Base-by-base conservation (phyloP, 2,113 vertebrate genomes). In the Psilopsiagon aymara region DNA sequence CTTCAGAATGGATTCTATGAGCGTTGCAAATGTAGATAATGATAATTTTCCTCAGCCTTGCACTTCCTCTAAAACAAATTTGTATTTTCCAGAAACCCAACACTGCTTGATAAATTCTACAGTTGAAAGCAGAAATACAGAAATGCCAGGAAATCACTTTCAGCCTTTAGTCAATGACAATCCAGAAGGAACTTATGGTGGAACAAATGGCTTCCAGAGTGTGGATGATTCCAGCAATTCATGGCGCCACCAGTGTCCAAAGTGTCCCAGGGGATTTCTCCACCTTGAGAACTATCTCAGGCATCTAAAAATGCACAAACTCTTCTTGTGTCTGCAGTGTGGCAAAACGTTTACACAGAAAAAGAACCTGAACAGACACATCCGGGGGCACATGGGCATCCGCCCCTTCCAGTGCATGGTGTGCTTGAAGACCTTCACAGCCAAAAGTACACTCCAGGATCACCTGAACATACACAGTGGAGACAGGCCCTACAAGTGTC, bases 391-490 rank as follows among this genome's bases (percentile, higher is more conserved):
- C 96, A 98, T 98, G 87, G 98, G 98, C 15, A 98, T 98, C 88
- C 97, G 99, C 41, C 99, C 98, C 25, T 99, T 99, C 92, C 98
- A 99, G 78, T 99, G 99, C 95, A 98, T 98, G 37, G 98, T 99
- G 66, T 99, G 99, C 93, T 68, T 99, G 93, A 98, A 99, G 97
- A 99, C 98, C 5, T 99, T 99, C 89, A 98, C 98, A 6, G 98
- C 98, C 80, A 99, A 98, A 89, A 98, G 98, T 47, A 98, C 97
- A 0, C 98, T 99, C 20, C 98, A 99, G 96, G 98, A 99, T 85
- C 99, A 99, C 92, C 94, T 99, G 57, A 99, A 98, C 63, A 98
- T 99, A 86, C 98, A 99, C 95, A 99, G 98, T 2, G 98, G 98
- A 6, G 97, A 98, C 90, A 98, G 97, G 39, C 98, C 98, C 18